phyloP scores from a whole-genome alignment of 2,888 invertebrate species.

The Camptogramma bilineatum region DNA sequence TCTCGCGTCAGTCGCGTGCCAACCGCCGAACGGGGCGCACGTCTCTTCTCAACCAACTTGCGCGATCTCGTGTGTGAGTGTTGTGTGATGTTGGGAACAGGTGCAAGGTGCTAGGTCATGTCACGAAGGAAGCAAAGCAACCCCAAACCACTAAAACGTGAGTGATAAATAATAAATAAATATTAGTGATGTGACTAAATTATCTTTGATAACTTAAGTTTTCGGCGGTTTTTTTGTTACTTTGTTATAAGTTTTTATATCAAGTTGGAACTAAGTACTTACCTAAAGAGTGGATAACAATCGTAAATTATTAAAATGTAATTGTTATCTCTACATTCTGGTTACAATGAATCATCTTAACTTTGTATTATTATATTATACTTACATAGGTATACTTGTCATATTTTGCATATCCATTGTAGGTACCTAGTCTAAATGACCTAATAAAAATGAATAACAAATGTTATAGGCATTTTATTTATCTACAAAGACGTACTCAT shows the following conservation, averaged over 20 bases:
- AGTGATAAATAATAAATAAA: too few relatives aligned
- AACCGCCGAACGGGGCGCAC: conserved; percentile 55
- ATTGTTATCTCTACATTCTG: background rate
- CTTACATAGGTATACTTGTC: background rate
- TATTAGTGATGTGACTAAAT: conserved; percentile 13
- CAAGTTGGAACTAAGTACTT: background rate
- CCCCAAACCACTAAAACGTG: conserved; percentile 98
- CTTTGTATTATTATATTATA: background rate
- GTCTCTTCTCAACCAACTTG: conserved; percentile 43
- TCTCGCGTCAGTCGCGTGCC: conserved; percentile 58
- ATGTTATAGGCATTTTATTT: too few relatives aligned
- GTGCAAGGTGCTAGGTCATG: conserved; percentile 86
- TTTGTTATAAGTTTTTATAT: background rate
- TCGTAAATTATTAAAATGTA: background rate
- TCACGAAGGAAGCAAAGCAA: conserved; percentile 98
- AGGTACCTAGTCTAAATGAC: too few relatives aligned
- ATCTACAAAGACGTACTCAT: too few relatives aligned
- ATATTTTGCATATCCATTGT: too few relatives aligned
- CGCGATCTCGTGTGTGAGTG: conserved; percentile 47
- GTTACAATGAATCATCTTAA: background rate
- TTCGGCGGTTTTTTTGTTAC: conserved; percentile 1
- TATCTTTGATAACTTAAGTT: conserved; percentile 8
- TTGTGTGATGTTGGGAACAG: conserved; percentile 76
- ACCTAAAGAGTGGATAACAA: background rate
- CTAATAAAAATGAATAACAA: background rate